These are phyloP conservation scores for Chascanopsetta lugubris DNA, from an alignment of 2,113 vertebrate species.

Conservation along the genomic window DNA sequence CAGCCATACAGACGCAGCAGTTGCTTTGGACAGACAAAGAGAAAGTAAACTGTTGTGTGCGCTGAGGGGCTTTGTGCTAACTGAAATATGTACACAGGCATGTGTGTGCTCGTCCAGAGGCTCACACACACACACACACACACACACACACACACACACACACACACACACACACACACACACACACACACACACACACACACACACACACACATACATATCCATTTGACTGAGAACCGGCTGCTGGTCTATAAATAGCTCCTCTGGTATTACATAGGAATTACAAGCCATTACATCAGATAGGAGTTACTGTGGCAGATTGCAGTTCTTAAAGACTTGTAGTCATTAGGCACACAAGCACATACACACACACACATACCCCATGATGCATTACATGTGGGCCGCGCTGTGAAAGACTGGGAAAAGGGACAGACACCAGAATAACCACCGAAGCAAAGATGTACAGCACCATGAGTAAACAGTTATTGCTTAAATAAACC, in stretches of 20 bases:
- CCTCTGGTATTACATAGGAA: conserved; percentile 51
- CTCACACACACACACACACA: conserved; percentile 36
- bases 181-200: conserved; percentile 34
- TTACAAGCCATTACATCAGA: conserved; percentile 73
- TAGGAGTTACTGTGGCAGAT: conserved; percentile 54
- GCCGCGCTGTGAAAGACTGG: conserved; percentile 6
- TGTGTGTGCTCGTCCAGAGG: conserved; percentile 56
- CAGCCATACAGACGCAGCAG: too few relatives aligned
- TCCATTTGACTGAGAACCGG: conserved; percentile 39
- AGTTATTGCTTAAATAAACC: neutral
- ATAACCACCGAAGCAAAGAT: conserved; percentile 4
- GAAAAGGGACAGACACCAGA: conserved; percentile 1
- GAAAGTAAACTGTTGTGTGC: conserved; percentile 34
- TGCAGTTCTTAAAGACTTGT: conserved; percentile 38
- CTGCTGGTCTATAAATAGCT: conserved; percentile 66
- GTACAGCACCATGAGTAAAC: neutral
- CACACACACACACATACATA: conserved; percentile 38
- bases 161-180: conserved; percentile 36
- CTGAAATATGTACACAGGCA: conserved; percentile 45
- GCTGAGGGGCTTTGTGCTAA: conserved; percentile 46
- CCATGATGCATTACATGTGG: conserved; percentile 35
- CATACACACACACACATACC: conserved; percentile 33
- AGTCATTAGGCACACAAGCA: conserved; percentile 37
- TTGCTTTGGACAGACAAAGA: conserved; percentile 46
- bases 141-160: conserved; percentile 39